A percentile compares a stretch with the other conserved stretches of the same genome.
Conservation (phyloP, 30 jellyfish, hydroid and myxozoan species). For the Cassiopea xamachana region DNA sequence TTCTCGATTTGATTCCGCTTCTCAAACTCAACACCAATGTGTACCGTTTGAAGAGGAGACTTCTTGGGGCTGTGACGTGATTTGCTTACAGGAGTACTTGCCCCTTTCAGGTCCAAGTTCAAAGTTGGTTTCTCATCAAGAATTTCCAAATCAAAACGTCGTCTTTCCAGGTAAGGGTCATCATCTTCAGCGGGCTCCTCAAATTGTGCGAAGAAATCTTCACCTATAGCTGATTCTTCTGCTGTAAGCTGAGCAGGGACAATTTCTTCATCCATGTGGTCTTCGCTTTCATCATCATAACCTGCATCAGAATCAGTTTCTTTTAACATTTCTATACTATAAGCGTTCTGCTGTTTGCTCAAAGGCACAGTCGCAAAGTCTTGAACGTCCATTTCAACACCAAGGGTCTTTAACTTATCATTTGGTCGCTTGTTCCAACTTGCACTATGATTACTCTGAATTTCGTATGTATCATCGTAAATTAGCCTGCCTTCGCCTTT, state of each 20-base stretch:
- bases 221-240: constrained; percentile 23
- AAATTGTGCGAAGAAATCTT: constrained; percentile 3
- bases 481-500: constrained; percentile 49
- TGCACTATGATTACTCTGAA: background rate
- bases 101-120: constrained; percentile 2
- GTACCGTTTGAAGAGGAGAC: constrained; percentile 52
- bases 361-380: constrained; percentile 18
- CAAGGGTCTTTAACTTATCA: constrained; percentile 47
- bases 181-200: constrained; percentile 4
- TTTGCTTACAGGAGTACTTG: constrained; percentile 44
- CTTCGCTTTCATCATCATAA: background rate
- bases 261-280: constrained; percentile 39
- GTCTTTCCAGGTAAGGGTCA: constrained; percentile 10
- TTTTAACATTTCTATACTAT: constrained; percentile 30
- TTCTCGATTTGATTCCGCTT: constrained; percentile 34
- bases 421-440: constrained; percentile 9
- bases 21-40: constrained; percentile 42
- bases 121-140: constrained; percentile 44
- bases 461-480: constrained; percentile 37
- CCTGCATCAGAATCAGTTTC: background rate
- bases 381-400: constrained; percentile 19
- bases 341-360: constrained; percentile 17
- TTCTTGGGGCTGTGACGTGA: constrained; percentile 41
- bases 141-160: constrained; percentile 21
- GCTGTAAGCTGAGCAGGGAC: constrained; percentile 11